Percentiles rank a stretch among this genome's conserved stretches.
phyloP scores from a whole-genome alignment of 2,797 vertebrate genomes.

The Muscicapa comitata region DNA sequence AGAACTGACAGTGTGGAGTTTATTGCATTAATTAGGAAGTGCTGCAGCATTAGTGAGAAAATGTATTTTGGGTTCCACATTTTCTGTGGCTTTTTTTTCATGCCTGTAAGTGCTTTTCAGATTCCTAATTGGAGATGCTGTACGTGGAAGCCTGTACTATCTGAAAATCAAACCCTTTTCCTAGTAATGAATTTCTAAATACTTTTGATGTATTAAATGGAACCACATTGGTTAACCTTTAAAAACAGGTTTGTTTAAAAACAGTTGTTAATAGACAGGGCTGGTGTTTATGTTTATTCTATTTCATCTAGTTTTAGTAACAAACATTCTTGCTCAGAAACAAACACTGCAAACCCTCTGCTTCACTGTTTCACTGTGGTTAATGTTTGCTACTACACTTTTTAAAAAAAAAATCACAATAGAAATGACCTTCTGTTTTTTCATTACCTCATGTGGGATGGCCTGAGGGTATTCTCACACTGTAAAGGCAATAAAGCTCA shows the following conservation, averaged over 20 bases:
- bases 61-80: conserved; percentile 5
- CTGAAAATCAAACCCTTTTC: background rate
- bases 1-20: background rate
- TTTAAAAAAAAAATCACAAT: background rate
- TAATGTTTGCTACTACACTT: background rate
- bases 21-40: conserved; percentile 13
- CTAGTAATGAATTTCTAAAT: background rate
- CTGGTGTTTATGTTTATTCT: background rate
- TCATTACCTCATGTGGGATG: background rate
- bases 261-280: background rate
- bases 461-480: conserved; percentile 18
- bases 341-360: background rate
- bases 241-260: background rate
- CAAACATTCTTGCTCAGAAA: background rate
- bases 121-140: background rate
- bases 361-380: background rate
- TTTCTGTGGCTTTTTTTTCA: background rate
- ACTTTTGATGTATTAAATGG: background rate
- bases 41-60: background rate
- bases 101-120: background rate
- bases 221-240: background rate
- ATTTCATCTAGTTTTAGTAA: background rate
- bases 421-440: conserved; percentile 58
- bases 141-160: background rate
- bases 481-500: conserved; percentile 55